These are phyloP conservation scores for Zalophus californianus DNA, from an alignment of 2,797 vertebrate genomes.

Conservation along the genomic window DNA sequence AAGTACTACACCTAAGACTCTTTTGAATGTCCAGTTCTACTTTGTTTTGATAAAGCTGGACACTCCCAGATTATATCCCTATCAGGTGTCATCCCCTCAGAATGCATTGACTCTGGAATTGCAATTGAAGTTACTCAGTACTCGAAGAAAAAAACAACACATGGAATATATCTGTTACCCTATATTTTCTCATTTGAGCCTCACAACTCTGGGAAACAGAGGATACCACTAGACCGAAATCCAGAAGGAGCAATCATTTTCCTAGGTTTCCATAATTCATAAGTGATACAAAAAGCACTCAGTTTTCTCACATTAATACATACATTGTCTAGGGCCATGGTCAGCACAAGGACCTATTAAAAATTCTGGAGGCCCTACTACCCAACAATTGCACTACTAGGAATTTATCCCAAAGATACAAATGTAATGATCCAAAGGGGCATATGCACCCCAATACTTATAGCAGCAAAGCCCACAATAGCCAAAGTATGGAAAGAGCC, in stretches of 20 bases:
- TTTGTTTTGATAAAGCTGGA: background rate
- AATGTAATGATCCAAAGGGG: too few relatives aligned
- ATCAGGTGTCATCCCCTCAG: background rate
- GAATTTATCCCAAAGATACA: too few relatives aligned
- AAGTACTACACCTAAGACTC: background rate
- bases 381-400: too few relatives aligned
- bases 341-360: background rate
- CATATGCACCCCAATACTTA: too few relatives aligned
- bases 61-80: background rate
- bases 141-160: background rate
- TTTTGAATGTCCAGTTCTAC: background rate
- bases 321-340: background rate
- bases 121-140: background rate
- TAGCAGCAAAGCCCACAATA: too few relatives aligned
- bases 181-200: background rate
- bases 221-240: background rate
- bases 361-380: background rate
- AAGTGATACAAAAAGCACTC: background rate
- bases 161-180: too few relatives aligned
- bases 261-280: background rate
- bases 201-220: background rate
- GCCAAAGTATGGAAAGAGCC: too few relatives aligned
- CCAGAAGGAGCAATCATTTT: background rate
- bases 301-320: background rate
- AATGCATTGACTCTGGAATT: background rate